Evolutionary conservation across 2,888 invertebrate genomes (phyloP).

Genomic region (Masnerella sp.): DNA sequence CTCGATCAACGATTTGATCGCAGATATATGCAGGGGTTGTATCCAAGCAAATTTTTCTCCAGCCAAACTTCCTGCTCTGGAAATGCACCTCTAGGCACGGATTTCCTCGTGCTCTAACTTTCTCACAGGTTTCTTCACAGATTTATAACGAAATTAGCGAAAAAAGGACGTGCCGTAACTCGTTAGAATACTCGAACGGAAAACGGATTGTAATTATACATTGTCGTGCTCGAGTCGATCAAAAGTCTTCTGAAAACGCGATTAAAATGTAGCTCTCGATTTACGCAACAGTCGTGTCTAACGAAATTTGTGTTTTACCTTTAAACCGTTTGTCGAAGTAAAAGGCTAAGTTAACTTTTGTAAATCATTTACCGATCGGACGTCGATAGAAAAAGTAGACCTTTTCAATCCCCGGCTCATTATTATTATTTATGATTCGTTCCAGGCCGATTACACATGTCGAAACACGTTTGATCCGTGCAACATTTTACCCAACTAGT

Average conservation of each 20-base stretch:
- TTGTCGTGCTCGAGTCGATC: constrained; percentile 38
- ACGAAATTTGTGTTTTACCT: constrained; percentile 35
- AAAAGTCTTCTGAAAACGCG: constrained; percentile 20
- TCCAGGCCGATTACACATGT: constrained; percentile 30
- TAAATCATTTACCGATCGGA: constrained; percentile 8
- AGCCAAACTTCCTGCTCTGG: constrained; percentile 16
- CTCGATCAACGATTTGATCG: constrained; percentile 28
- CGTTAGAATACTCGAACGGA: neutral
- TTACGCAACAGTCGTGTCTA: constrained; percentile 35
- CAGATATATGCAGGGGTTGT: constrained; percentile 30
- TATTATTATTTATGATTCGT: constrained; percentile 35
- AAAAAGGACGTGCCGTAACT: constrained; percentile 1
- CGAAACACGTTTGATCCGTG: constrained; percentile 34
- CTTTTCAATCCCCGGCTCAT: constrained; percentile 28
- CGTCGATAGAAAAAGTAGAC: constrained; percentile 25
- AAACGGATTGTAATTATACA: constrained; percentile 34
- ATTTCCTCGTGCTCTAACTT: constrained; percentile 29
- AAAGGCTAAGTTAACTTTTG: constrained; percentile 25
- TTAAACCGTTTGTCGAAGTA: constrained; percentile 17
- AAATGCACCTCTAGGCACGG: constrained; percentile 25
- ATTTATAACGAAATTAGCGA: constrained; percentile 23
- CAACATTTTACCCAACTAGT: too few species aligned
- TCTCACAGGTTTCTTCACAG: constrained; percentile 21
- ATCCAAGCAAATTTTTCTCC: constrained; percentile 33
- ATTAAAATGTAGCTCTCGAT: constrained; percentile 33